Evolutionary conservation across 2,888 invertebrate genomes (phyloP).

Genomic region (Orthosia gracilis): DNA sequence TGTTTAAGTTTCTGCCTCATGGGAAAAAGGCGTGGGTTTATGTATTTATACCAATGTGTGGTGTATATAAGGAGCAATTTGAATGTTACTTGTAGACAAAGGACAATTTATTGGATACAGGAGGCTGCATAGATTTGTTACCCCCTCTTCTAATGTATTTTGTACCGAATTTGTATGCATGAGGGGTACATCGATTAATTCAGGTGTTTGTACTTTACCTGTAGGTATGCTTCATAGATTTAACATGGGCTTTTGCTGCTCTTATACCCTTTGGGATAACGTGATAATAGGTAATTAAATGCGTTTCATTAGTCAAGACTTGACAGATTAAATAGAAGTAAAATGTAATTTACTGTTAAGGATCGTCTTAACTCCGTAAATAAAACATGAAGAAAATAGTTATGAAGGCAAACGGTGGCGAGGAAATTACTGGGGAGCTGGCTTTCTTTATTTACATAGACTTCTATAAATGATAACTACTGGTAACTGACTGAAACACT

Average conservation of each 20-base stretch:
- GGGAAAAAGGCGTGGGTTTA: not conserved
- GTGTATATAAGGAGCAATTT: conserved; percentile 17
- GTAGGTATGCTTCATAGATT: conserved; percentile 12
- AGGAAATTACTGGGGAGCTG: too few species aligned
- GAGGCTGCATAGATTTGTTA: conserved; percentile 17
- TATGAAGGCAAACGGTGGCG: too few species aligned
- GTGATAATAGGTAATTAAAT: conserved; percentile 7
- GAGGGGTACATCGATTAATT: conserved; percentile 12
- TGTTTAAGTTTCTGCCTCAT: not conserved
- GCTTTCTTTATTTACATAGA: too few species aligned
- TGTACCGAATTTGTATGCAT: conserved; percentile 22
- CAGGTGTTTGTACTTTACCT: conserved; percentile 13
- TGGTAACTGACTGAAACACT: too few species aligned
- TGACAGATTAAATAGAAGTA: not conserved
- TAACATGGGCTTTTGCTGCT: not conserved
- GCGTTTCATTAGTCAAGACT: not conserved
- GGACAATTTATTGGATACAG: conserved; percentile 29
- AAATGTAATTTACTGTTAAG: too few species aligned
- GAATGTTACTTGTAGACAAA: conserved; percentile 21
- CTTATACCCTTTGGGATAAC: not conserved
- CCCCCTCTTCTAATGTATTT: conserved; percentile 15
- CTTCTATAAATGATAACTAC: too few species aligned
- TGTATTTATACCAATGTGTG: not conserved
- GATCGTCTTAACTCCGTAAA: too few species aligned
- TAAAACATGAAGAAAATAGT: too few species aligned